Evolutionary conservation across 2,888 invertebrate genomes (phyloP).

Genomic region (Erebia palarica): DNA sequence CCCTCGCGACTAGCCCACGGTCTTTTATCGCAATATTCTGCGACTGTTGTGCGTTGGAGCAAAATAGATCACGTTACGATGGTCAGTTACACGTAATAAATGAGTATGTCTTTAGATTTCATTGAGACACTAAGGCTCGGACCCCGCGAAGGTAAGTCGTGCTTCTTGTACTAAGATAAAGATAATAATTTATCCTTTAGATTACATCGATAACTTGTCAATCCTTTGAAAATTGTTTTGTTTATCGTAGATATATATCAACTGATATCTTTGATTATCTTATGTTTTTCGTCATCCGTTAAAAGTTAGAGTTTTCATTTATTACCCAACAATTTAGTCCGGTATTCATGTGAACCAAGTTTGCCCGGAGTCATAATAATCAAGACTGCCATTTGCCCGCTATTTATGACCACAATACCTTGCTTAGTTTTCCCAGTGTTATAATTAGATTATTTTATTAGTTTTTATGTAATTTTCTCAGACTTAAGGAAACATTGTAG

Average conservation of each 20-base stretch:
- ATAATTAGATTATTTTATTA: too few species aligned
- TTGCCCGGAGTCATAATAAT: not conserved
- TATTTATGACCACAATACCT: not conserved
- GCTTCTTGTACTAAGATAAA: conserved; percentile 35
- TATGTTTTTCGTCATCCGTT: not conserved
- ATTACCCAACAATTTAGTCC: conserved; percentile 7
- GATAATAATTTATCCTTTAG: conserved; percentile 8
- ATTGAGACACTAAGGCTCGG: conserved; percentile 43
- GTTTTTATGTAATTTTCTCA: too few species aligned
- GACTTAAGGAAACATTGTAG: too few species aligned
- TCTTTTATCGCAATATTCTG: conserved; percentile 24
- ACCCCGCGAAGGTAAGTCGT: conserved; percentile 53
- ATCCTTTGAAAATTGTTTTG: not conserved
- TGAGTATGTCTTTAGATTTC: conserved; percentile 27
- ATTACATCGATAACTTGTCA: conserved; percentile 14
- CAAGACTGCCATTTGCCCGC: not conserved
- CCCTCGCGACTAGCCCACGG: conserved; percentile 21
- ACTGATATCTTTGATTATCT: not conserved
- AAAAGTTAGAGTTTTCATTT: not conserved
- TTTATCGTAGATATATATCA: not conserved
- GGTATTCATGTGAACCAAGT: not conserved
- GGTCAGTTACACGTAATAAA: conserved; percentile 36
- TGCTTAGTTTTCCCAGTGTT: too few species aligned
- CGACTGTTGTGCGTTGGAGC: conserved; percentile 29
- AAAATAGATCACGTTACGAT: conserved; percentile 38